Evolutionary conservation across 2,113 vertebrate species (phyloP).

Genomic region (Sylvietta virens): DNA sequence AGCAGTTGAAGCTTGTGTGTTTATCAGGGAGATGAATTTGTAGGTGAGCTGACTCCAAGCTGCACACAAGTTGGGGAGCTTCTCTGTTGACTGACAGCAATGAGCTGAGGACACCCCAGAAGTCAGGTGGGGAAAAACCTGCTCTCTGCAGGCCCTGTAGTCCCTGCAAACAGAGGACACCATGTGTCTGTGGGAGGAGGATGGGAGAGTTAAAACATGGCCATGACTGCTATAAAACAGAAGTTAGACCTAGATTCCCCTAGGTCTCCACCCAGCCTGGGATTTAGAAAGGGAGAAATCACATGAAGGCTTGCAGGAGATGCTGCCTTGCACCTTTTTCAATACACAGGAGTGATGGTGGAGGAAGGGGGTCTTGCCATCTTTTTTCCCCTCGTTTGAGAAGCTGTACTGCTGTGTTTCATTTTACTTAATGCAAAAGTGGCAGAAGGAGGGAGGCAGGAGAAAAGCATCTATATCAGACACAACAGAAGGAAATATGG

Average conservation of each 20-base stretch:
- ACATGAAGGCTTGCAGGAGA: not conserved
- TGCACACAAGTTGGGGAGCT: not conserved
- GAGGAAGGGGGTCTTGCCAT: not conserved
- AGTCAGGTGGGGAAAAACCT: not conserved
- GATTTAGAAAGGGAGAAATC: not conserved
- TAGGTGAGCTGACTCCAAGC: not conserved
- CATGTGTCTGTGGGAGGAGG: not conserved
- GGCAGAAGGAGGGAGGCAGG: not conserved
- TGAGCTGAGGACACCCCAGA: not conserved
- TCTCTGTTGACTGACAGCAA: not conserved
- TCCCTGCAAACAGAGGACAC: not conserved
- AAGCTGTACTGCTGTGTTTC: not conserved
- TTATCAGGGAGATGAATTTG: not conserved
- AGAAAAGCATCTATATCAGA: not conserved
- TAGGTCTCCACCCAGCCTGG: not conserved
- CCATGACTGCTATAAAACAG: not conserved
- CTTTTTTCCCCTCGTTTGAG: not conserved
- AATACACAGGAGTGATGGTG: not conserved
- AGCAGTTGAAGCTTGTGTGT: not conserved
- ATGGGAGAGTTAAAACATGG: not conserved
- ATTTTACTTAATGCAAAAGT: not conserved
- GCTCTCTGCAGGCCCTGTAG: not conserved
- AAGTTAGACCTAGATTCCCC: not conserved
- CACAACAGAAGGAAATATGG: slow-evolving; percentile 13
- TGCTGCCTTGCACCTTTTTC: not conserved